Conservation (phyloP, 2,888 invertebrate species). For the Caenorhabditis parvicauda region DNA sequence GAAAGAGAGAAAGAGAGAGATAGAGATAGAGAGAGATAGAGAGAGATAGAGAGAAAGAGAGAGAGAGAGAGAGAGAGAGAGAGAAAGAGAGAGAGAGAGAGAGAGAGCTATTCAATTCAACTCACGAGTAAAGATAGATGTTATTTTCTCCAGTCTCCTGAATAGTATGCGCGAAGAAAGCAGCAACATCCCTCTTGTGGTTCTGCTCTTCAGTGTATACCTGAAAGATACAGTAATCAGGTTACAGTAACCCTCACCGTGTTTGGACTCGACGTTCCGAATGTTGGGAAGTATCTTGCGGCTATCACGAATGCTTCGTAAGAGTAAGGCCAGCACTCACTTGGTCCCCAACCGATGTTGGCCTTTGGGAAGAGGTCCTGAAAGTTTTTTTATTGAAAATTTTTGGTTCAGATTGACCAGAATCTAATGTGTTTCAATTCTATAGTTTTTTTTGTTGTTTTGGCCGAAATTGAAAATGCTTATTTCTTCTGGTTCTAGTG, state of each 20-base stretch:
- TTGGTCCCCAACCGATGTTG: constrained; percentile 56
- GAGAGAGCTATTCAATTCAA: too few relatives aligned
- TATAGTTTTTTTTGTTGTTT: too few relatives aligned
- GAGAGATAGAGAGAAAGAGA: too few relatives aligned
- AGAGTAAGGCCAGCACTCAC: constrained; percentile 51
- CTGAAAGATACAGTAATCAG: constrained; percentile 9
- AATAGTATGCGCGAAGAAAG: constrained; percentile 55
- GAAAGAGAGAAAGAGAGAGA: too few relatives aligned
- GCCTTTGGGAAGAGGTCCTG: constrained; percentile 54
- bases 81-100: too few relatives aligned
- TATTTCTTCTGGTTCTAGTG: too few relatives aligned
- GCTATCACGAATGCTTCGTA: constrained; percentile 56
- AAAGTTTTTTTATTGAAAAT: too few relatives aligned
- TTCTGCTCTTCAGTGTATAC: constrained; percentile 43
- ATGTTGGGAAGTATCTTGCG: constrained; percentile 52
- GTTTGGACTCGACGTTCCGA: constrained; percentile 43
- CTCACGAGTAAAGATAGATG: constrained; percentile 43
- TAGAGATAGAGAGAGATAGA: too few relatives aligned
- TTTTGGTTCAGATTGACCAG: too few relatives aligned
- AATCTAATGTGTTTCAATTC: too few relatives aligned
- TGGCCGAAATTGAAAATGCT: too few relatives aligned
- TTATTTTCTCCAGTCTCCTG: constrained; percentile 59
- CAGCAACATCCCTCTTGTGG: constrained; percentile 46
- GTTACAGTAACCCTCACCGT: constrained; percentile 16
- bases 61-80: too few relatives aligned